These are phyloP conservation scores for Synanthedon formicaeformis DNA, from an alignment of 2,888 invertebrate species.

Conservation along the genomic window DNA sequence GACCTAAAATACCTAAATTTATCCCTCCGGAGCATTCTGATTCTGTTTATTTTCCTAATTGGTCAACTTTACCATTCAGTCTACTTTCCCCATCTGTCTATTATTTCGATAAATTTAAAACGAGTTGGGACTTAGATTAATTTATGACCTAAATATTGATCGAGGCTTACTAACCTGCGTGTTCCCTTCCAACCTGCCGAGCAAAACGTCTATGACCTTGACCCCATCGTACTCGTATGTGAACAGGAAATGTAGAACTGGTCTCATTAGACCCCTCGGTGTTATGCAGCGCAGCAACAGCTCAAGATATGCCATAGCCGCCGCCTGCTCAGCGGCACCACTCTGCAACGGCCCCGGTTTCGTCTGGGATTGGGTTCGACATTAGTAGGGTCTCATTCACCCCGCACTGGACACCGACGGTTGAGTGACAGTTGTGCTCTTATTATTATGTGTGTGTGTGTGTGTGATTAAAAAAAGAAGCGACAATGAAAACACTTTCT, in stretches of 20 bases:
- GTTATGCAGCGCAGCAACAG: constrained; percentile 89
- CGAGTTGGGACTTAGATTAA: too few relatives aligned
- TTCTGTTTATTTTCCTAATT: too few relatives aligned
- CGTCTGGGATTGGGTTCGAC: constrained; percentile 29
- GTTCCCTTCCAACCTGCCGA: constrained; percentile 81
- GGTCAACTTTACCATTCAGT: too few relatives aligned
- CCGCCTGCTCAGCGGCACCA: constrained; percentile 88
- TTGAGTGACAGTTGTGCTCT: constrained; percentile 3
- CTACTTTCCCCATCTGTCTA: too few relatives aligned
- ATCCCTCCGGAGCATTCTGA: too few relatives aligned
- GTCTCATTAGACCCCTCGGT: constrained; percentile 79
- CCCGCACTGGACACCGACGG: not conserved
- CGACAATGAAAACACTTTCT: too few relatives aligned
- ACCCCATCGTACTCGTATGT: constrained; percentile 87
- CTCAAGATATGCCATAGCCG: constrained; percentile 94
- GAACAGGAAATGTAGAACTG: constrained; percentile 87
- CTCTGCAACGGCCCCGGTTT: constrained; percentile 76
- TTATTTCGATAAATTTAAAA: too few relatives aligned
- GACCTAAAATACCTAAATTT: too few relatives aligned
- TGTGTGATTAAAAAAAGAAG: too few relatives aligned
- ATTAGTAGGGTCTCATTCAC: constrained; percentile 23
- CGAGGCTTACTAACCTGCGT: constrained; percentile 72
- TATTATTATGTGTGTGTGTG: too few relatives aligned
- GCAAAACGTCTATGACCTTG: constrained; percentile 83
- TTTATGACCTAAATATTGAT: too few relatives aligned